These are phyloP conservation scores for Apamea epomidion DNA, from an alignment of 2,888 invertebrate genomes.

Conservation along the genomic window DNA sequence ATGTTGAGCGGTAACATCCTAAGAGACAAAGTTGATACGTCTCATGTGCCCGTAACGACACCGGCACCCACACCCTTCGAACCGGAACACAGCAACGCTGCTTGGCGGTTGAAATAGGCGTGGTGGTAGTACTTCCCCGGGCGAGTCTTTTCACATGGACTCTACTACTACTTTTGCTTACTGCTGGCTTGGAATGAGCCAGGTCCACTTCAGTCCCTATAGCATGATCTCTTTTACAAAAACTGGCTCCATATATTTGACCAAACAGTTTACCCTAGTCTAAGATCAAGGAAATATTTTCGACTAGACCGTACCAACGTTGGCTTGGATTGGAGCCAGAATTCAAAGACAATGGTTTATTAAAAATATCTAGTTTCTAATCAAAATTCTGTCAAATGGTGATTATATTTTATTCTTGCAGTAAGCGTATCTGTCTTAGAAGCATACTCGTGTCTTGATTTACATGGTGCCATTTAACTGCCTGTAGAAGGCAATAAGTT, in stretches of 20 bases:
- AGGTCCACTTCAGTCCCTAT: background rate
- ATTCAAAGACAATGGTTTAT: background rate
- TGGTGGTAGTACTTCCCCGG: constrained; percentile 53
- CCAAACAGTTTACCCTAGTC: background rate
- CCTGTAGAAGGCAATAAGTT: background rate
- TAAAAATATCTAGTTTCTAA: background rate
- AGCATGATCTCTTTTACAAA: background rate
- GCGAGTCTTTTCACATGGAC: constrained; percentile 37
- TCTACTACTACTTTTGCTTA: constrained; percentile 36
- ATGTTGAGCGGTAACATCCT: background rate
- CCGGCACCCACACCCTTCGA: constrained; percentile 37
- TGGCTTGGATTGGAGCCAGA: background rate
- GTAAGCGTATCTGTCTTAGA: background rate
- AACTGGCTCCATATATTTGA: background rate
- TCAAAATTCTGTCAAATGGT: background rate
- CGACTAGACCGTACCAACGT: background rate
- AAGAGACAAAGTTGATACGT: constrained; percentile 20
- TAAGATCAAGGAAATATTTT: background rate
- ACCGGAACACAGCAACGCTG: background rate
- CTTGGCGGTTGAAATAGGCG: constrained; percentile 6
- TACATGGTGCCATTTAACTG: background rate
- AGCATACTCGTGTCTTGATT: background rate
- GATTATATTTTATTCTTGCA: background rate
- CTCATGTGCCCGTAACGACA: constrained; percentile 27
- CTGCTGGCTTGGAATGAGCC: background rate